These are phyloP conservation scores for Drosophila mercatorum DNA, from an alignment of 2,888 invertebrate genomes.

Conservation along the genomic window DNA sequence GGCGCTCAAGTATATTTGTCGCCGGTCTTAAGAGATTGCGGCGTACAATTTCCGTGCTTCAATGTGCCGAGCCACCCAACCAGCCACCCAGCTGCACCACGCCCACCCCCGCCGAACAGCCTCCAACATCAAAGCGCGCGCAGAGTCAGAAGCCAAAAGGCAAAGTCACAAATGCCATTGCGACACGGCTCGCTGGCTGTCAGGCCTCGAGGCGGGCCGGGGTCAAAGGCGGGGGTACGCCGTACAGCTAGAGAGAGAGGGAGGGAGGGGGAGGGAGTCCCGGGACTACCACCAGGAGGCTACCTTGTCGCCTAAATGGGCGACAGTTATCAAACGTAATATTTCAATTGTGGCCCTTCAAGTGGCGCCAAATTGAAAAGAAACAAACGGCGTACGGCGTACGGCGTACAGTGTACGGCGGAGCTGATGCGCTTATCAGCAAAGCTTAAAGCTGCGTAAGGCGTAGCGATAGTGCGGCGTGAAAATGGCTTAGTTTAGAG, in stretches of 20 bases:
- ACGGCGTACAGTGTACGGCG: not conserved
- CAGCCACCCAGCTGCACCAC: not conserved
- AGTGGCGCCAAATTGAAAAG: conserved; percentile 58
- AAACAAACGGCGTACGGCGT: conserved; percentile 38
- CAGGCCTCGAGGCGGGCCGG: not conserved
- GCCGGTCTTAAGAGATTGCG: conserved; percentile 78
- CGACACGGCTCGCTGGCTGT: conserved; percentile 54
- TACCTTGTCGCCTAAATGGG: conserved; percentile 49
- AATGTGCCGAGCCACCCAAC: not conserved
- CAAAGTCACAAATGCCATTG: conserved; percentile 59
- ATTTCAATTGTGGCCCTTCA: conserved; percentile 62
- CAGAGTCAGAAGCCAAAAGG: conserved; percentile 63
- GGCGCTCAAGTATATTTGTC: conserved; percentile 74
- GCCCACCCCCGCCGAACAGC: conserved; percentile 6
- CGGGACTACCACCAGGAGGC: conserved; percentile 23
- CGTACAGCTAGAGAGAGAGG: too few species aligned
- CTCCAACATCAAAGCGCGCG: conserved; percentile 63
- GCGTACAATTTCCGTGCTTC: conserved; percentile 67
- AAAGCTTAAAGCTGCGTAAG: conserved; percentile 13
- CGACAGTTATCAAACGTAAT: conserved; percentile 68
- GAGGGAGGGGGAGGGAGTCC: not conserved
- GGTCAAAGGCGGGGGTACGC: not conserved
- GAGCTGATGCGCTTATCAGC: conserved; percentile 28
- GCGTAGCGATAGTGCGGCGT: conserved; percentile 24
- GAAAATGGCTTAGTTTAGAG: not conserved